Evolutionary conservation across 2,888 invertebrate species (phyloP).

Genomic region (Xestia xanthographa): DNA sequence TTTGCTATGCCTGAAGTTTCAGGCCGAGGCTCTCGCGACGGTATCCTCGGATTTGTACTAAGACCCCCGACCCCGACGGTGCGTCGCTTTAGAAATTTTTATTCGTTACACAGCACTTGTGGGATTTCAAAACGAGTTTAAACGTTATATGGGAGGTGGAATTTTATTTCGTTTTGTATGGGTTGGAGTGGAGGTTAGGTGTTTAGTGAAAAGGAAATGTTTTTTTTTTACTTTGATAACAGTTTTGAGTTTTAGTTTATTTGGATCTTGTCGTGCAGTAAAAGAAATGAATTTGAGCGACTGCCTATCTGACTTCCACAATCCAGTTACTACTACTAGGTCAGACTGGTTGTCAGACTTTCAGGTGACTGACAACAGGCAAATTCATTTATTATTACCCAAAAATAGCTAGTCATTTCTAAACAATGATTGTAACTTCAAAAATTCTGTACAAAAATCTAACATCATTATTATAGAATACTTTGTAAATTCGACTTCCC

Average conservation of each 20-base stretch:
- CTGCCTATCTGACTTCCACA: neutral
- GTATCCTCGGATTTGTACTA: conserved; percentile 60
- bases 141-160: conserved; percentile 54
- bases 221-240: neutral
- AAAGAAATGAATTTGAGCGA: too few species aligned
- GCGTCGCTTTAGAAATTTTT: conserved; percentile 67
- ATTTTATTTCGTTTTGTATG: conserved; percentile 45
- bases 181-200: conserved; percentile 5
- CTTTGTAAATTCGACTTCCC: neutral
- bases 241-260: conserved; percentile 4
- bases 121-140: conserved; percentile 67
- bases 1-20: conserved; percentile 67
- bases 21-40: conserved; percentile 37
- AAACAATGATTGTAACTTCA: neutral
- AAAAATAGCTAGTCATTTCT: neutral
- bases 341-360: neutral
- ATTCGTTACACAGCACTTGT: conserved; percentile 66
- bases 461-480: neutral
- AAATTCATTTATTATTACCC: neutral
- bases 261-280: too few species aligned
- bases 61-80: conserved; percentile 53
- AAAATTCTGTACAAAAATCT: neutral
- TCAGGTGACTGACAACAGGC: neutral
- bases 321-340: neutral
- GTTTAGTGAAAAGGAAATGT: conserved; percentile 12